Conservation (phyloP, 2,797 vertebrate species). For the Muscicapa comitata region DNA sequence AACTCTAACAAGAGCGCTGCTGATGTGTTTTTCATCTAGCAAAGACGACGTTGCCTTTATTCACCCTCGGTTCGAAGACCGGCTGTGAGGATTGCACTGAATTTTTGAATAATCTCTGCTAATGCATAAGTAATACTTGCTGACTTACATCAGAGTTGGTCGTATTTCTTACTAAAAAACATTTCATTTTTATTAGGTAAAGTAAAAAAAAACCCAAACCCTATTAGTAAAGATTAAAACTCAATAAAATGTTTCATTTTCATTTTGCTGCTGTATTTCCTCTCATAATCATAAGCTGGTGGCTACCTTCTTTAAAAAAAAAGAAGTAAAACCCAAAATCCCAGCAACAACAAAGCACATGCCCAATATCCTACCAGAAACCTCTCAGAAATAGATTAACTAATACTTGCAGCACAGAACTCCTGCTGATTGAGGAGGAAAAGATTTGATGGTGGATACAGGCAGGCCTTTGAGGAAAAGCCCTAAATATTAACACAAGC, state of each 20-base stretch:
- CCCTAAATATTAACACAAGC: neutral
- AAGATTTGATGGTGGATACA: neutral
- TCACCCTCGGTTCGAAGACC: neutral
- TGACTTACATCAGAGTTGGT: slow-evolving; percentile 11
- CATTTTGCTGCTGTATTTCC: neutral
- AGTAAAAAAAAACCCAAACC: neutral
- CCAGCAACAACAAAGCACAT: too few relatives aligned
- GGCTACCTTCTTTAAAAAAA: neutral
- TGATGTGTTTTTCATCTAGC: neutral
- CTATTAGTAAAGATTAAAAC: neutral
- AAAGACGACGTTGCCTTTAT: neutral
- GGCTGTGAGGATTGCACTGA: neutral
- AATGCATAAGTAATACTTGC: slow-evolving; percentile 34
- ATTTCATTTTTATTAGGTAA: slow-evolving; percentile 58
- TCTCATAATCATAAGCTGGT: neutral
- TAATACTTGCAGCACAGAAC: neutral
- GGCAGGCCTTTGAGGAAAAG: neutral
- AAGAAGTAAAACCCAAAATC: neutral
- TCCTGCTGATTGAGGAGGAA: neutral
- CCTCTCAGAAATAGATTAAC: neutral
- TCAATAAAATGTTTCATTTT: neutral
- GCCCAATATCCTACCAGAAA: neutral
- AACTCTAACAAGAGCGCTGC: neutral
- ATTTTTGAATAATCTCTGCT: slow-evolving; percentile 35
- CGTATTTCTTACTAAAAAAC: neutral